Base-by-base conservation (phyloP, 2,797 vertebrate genomes). In the Naso thynnoides region DNA sequence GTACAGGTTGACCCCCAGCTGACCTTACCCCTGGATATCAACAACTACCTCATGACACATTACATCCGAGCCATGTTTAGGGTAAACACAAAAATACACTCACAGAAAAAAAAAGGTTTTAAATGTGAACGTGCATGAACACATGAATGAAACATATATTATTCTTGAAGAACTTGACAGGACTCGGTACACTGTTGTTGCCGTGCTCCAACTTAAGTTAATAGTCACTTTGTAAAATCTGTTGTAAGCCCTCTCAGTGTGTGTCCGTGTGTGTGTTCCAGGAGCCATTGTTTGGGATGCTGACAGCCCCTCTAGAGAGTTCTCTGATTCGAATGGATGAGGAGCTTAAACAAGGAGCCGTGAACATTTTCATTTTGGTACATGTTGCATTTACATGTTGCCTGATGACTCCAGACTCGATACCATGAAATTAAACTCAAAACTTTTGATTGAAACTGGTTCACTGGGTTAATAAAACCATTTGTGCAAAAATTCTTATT, bases 11-110 rank as follows among this genome's bases (percentile, higher is more conserved):
- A 96, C 65, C 91, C 94, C 50, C 95, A 96, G 83, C 94, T 96
- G 68, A 95, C 95, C 3, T 93, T 99, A 63, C 97, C 97, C 0
- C 94, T 98, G 23, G 97, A 98, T 72, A 95, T 99, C 95, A 99
- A 98, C 82, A 96, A 96, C 90, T 96, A 97, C 91, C 92, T 96
- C 84, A 96, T 99, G 94, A 95, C 95, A 86, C 98, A 97, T 92
- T 99, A 96, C 67, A 94, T 98, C 72, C 93, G 93, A 68, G 94
- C 95, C 83, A 95, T 97, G 84, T 97, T 98, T 90, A 95, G 96
- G 95, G 97, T 97, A 88, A 91, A 69, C 21, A 66, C 61, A 61
- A 38, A 63, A n/a, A 67, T 11, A 26, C 23, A 39, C 13, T 27
- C 42, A 64, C 41, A 56, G 4, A 2, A n/a, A 44, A 3, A 26